Base-by-base conservation (phyloP, 2,888 invertebrate species). In the Gibbula magus region DNA sequence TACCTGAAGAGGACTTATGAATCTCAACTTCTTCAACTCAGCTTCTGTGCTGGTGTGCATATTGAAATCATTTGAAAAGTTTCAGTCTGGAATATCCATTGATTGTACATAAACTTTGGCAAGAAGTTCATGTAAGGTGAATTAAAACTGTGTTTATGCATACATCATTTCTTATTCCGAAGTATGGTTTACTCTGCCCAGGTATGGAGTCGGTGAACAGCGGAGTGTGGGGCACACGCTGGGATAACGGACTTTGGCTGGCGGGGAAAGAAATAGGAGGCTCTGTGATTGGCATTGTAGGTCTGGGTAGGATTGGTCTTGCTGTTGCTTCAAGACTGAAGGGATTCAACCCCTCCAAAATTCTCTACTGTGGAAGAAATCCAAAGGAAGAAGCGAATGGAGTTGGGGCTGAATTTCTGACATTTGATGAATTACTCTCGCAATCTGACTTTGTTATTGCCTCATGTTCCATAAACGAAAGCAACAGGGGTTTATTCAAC, bases 371-470 rank as follows among this genome's bases (percentile, higher is more conserved):
- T 77, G 96, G 96, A 84, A 94, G 96, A 70, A 95, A 94, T 45
- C 94, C 94, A 75, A 95, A 95, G 85, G 90, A 93, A 3, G 77
- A 79, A 32, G 88, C 86, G 0, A 94, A 95, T 0, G 83, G 84
- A 77, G 94, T 96, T 0, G 95, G 95, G 1, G 97, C 96, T 0
- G 91, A 94, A 80, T 95, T 94, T 92, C 96, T 96, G 0, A 90
- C 93, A 29, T 95, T 98, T 82, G 95, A 97, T 45, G 94, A 95
- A 78, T 93, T 99, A 75, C 91, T 98, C 0, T 85, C 87, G 7
- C 92, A 95, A 87, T 97, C 97, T 78, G 98, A 99, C 92, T 97
- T 98, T 92, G 94, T 99, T 0, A 95, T 98, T 74, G 96, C 95
- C 7, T 96, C 96, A 82, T 95, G 96, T 83, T 95, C 97, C 0